Evolutionary conservation across 2,113 vertebrate genomes (phyloP).

Genomic region (Paedocypris sp.): DNA sequence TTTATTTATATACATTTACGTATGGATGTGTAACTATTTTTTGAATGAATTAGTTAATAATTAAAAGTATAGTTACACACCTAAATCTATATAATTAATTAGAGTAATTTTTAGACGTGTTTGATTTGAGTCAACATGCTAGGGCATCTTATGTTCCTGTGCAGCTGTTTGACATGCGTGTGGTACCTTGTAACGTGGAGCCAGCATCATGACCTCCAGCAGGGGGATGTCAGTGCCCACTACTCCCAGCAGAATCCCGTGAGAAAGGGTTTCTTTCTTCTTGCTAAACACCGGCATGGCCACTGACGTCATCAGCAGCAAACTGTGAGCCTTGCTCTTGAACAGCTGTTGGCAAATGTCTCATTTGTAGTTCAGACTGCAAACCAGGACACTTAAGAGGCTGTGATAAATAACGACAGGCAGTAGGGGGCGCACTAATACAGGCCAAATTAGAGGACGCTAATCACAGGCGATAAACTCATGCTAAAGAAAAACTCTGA

Average conservation of each 20-base stretch:
- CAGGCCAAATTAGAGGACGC: not conserved
- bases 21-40: too few relatives aligned
- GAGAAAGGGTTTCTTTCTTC: constrained; percentile 91
- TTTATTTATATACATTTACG: too few relatives aligned
- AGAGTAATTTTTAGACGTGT: too few relatives aligned
- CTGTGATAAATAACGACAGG: not conserved
- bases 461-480: not conserved
- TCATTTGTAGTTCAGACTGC: not conserved
- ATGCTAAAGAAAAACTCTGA: not conserved
- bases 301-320: constrained; percentile 86
- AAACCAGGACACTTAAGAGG: not conserved
- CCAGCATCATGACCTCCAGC: constrained; percentile 82
- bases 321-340: constrained; percentile 76
- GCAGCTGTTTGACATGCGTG: too few relatives aligned
- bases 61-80: too few relatives aligned
- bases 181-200: constrained; percentile 88
- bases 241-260: constrained; percentile 90
- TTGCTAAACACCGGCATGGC: constrained; percentile 98
- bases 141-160: too few relatives aligned
- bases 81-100: too few relatives aligned
- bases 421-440: constrained; percentile 25
- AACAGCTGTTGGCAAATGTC: constrained; percentile 69
- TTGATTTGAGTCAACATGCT: too few relatives aligned
- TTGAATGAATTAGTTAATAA: too few relatives aligned
- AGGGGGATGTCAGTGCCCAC: constrained; percentile 89